phyloP scores from a whole-genome alignment of 2,113 vertebrate genomes.

The Onychorhynchus coronatus region DNA sequence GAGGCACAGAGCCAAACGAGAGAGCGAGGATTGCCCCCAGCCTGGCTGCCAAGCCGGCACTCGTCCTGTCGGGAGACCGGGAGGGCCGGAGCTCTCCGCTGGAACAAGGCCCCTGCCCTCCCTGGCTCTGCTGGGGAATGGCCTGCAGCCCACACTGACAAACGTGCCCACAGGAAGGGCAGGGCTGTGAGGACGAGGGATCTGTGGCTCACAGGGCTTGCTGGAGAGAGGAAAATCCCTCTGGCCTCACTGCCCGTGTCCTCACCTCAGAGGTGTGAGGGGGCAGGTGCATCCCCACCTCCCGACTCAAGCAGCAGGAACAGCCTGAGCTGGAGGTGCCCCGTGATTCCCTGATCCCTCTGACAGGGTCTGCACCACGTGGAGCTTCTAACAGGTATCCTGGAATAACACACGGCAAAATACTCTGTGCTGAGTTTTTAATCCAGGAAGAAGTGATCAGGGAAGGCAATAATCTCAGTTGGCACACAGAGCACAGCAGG shows the following conservation, averaged over 20 bases:
- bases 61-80: constrained; percentile 6
- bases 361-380: background rate
- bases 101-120: constrained; percentile 12
- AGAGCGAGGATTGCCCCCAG: constrained; percentile 51
- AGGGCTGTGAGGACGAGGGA: background rate
- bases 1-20: constrained; percentile 69
- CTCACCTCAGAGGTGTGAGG: background rate
- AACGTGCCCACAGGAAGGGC: background rate
- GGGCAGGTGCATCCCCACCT: background rate
- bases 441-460: constrained; percentile 51
- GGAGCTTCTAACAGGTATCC: background rate
- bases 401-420: background rate
- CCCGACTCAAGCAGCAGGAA: background rate
- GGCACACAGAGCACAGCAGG: constrained; percentile 40
- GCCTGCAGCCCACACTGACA: constrained; percentile 9
- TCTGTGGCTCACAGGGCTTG: background rate
- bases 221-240: background rate
- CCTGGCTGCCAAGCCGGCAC: constrained; percentile 52
- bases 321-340: background rate
- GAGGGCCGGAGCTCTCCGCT: background rate
- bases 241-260: rapidly evolving
- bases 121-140: background rate
- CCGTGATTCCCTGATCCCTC: background rate
- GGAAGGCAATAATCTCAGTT: constrained; percentile 53
- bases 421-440: constrained; percentile 32